phyloP scores from a whole-genome alignment of 1,140 invertebrate species.

The Heliconius hewitsoni region DNA sequence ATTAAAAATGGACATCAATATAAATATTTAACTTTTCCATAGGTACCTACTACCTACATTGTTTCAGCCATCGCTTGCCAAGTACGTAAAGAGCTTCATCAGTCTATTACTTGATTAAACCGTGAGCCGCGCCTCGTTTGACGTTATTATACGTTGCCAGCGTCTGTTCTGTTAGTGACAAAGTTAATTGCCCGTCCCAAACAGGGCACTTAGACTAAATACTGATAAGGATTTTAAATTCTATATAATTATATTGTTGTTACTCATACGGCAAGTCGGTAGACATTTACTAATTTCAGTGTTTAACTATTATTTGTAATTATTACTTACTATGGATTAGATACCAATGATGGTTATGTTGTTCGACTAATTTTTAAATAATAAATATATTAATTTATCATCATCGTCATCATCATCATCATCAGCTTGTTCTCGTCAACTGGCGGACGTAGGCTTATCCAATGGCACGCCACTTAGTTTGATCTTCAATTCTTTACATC shows the following conservation, averaged over 20 bases:
- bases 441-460: no score
- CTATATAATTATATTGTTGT: constrained; percentile 5
- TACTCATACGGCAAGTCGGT: not conserved
- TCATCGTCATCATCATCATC: no score
- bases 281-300: not conserved
- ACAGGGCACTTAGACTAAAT: constrained; percentile 18
- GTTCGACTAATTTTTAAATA: no score
- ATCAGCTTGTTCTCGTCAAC: no score
- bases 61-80: not conserved
- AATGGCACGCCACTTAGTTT: no score
- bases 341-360: no score
- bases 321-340: no score
- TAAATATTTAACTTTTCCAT: not conserved
- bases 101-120: constrained; percentile 51
- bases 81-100: constrained; percentile 28
- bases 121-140: constrained; percentile 29
- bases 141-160: constrained; percentile 23
- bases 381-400: no score
- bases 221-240: constrained; percentile 8
- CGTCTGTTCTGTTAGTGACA: constrained; percentile 32
- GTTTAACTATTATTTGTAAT: not conserved
- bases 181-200: constrained; percentile 35
- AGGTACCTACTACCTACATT: not conserved
- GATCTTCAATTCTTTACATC: no score
- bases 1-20: not conserved